Evolutionary conservation across 2,797 vertebrate genomes (phyloP).

Genomic region (Sebastes kiyomatsui): DNA sequence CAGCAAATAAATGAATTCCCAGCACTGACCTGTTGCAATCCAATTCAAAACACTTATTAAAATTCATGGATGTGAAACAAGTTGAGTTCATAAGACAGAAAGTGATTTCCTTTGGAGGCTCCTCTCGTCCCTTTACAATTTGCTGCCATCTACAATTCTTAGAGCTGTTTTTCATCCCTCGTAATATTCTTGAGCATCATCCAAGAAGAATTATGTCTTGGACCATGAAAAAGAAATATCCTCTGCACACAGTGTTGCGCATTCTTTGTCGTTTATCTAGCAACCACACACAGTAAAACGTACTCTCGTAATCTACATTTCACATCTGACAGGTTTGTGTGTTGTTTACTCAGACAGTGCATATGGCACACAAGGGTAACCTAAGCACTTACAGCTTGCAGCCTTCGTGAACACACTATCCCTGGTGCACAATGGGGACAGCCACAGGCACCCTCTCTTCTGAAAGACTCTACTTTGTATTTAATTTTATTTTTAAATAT

Average conservation of each 20-base stretch:
- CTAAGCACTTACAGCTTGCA: slow-evolving; percentile 23
- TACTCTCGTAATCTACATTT: slow-evolving; percentile 43
- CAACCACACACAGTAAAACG: slow-evolving; percentile 7
- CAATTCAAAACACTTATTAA: neutral
- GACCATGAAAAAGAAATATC: slow-evolving; percentile 26
- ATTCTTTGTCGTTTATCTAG: slow-evolving; percentile 28
- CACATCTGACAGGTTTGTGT: slow-evolving; percentile 46
- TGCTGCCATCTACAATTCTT: slow-evolving; percentile 3
- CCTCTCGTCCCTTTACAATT: neutral
- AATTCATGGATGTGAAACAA: neutral
- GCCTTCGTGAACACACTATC: slow-evolving; percentile 21
- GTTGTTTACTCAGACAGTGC: slow-evolving; percentile 39
- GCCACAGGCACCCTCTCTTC: neutral
- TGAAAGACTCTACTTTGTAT: neutral
- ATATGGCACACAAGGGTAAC: slow-evolving; percentile 18
- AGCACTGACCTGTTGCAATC: neutral
- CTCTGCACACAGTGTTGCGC: neutral
- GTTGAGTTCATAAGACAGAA: neutral
- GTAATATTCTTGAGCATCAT: slow-evolving; percentile 14
- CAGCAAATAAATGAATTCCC: neutral
- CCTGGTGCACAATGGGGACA: slow-evolving; percentile 1
- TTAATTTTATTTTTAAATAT: too few relatives aligned
- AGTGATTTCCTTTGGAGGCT: slow-evolving; percentile 6
- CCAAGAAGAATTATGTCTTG: slow-evolving; percentile 24
- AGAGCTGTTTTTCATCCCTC: slow-evolving; percentile 2